Percentiles rank a stretch among this genome's conserved stretches.
Conservation (phyloP, 2,113 vertebrate species). For the Triplophysa tibetana region DNA sequence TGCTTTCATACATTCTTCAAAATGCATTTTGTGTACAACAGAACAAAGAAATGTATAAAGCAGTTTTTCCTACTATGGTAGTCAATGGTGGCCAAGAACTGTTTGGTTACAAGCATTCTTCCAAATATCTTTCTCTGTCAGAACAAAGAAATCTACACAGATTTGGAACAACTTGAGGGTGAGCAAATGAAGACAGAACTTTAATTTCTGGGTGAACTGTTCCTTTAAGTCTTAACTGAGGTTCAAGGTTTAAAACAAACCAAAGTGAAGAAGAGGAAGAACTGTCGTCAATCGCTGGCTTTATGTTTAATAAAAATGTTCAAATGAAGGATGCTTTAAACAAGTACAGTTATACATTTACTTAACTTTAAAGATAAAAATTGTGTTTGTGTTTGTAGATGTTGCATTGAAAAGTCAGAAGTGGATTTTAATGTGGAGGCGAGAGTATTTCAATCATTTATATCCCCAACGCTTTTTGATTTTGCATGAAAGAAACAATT, state of each 20-base stretch:
- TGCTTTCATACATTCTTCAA: too few species aligned
- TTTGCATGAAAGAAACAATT: slow-evolving; percentile 13
- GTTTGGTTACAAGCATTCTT: too few species aligned
- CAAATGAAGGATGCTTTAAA: not conserved
- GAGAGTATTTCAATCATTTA: not conserved
- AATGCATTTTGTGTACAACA: too few species aligned
- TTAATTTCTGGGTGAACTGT: too few species aligned
- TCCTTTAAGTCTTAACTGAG: not conserved
- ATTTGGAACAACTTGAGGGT: too few species aligned
- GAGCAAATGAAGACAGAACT: too few species aligned
- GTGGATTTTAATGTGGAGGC: not conserved
- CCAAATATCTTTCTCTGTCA: too few species aligned
- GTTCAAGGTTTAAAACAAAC: slow-evolving; percentile 15
- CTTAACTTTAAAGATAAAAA: not conserved
- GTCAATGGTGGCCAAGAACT: too few species aligned
- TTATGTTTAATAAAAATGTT: not conserved
- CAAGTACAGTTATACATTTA: not conserved
- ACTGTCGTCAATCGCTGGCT: not conserved
- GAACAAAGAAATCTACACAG: too few species aligned
- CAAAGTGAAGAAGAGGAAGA: not conserved
- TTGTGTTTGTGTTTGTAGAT: not conserved
- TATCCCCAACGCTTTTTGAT: slow-evolving; percentile 17
- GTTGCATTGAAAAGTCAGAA: not conserved
- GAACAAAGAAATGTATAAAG: too few species aligned
- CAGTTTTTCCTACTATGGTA: too few species aligned